These are phyloP conservation scores for Eupristina koningsbergeri DNA, from an alignment of 1,140 invertebrate species.

Conservation along the genomic window DNA sequence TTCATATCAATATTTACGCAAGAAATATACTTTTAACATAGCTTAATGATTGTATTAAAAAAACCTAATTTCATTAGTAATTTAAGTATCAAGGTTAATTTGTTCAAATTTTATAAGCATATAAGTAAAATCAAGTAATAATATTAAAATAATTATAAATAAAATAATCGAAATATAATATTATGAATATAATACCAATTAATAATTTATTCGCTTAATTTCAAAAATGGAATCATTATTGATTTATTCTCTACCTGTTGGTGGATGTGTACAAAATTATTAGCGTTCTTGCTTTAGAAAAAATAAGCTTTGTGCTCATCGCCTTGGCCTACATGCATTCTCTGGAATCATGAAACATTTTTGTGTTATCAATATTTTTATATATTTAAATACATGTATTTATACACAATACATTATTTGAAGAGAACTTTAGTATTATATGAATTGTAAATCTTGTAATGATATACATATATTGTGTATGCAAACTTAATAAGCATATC, in stretches of 20 bases:
- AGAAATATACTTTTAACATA: too few species aligned
- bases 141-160: too few species aligned
- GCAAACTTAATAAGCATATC: not conserved
- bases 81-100: too few species aligned
- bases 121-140: too few species aligned
- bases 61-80: too few species aligned
- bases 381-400: constrained; percentile 6
- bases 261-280: not conserved
- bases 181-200: too few species aligned
- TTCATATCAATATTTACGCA: too few species aligned
- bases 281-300: not conserved
- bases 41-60: too few species aligned
- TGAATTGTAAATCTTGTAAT: not conserved
- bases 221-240: not conserved
- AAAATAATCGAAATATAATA: too few species aligned
- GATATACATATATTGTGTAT: not conserved
- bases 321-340: constrained; percentile 52
- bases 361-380: not conserved
- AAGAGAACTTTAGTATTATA: not conserved
- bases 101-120: too few species aligned
- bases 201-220: too few species aligned
- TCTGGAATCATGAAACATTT: constrained; percentile 20
- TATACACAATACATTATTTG: not conserved
- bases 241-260: not conserved
- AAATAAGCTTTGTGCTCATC: not conserved